phyloP scores from a whole-genome alignment of 2,797 vertebrate genomes.

The Saxicola maurus region DNA sequence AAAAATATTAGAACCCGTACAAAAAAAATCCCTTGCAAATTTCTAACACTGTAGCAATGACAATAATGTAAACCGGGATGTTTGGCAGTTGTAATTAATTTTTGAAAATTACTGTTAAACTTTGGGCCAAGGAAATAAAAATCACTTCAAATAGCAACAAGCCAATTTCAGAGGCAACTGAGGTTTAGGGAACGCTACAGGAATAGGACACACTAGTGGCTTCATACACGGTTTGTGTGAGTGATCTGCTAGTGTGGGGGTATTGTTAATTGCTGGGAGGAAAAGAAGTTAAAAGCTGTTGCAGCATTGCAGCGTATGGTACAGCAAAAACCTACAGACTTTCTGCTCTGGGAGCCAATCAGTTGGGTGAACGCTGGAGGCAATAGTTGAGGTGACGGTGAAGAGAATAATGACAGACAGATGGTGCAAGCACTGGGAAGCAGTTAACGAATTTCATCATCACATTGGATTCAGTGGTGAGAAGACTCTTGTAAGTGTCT shows the following conservation, averaged over 20 bases:
- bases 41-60: slow-evolving; percentile 70
- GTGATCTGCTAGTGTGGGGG: slow-evolving; percentile 20
- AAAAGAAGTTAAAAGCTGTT: slow-evolving; percentile 35
- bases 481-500: background rate
- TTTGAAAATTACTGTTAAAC: slow-evolving; percentile 27
- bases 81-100: slow-evolving; percentile 73
- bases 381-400: background rate
- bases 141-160: slow-evolving; percentile 17
- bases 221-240: slow-evolving; percentile 47
- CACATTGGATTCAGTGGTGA: slow-evolving; percentile 8
- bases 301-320: slow-evolving; percentile 42
- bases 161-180: slow-evolving; percentile 47
- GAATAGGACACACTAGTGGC: slow-evolving; percentile 23
- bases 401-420: background rate
- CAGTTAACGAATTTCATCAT: slow-evolving; percentile 18
- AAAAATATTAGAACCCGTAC: slow-evolving; percentile 79
- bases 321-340: slow-evolving; percentile 31
- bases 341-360: background rate
- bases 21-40: slow-evolving; percentile 74
- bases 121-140: slow-evolving; percentile 42
- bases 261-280: background rate
- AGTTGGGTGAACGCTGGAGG: background rate
- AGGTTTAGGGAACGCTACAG: slow-evolving; percentile 13
- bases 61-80: slow-evolving; percentile 75
- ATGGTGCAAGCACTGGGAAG: slow-evolving; percentile 13